A percentile compares a stretch with the other conserved stretches of the same genome.
Conservation (phyloP, 1,140 invertebrate genomes). For the Drosophila kurseongensis region DNA sequence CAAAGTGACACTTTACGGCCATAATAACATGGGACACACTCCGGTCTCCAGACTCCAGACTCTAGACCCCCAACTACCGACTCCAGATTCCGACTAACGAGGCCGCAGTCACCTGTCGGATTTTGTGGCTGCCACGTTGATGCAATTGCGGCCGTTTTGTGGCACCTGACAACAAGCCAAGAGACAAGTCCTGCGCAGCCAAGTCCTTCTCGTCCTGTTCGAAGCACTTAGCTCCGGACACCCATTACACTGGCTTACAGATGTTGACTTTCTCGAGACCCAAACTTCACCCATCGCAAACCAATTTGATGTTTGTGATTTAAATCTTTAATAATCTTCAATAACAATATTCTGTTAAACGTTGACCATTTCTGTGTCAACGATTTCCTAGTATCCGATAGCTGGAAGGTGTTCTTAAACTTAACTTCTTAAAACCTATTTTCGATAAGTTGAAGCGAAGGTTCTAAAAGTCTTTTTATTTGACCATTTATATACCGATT, state of each 20-base stretch:
- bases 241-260: conserved; percentile 4
- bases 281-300: too few relatives aligned
- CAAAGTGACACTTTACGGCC: conserved; percentile 7
- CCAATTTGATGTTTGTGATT: too few relatives aligned
- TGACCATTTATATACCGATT: too few relatives aligned
- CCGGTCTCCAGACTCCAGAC: not conserved
- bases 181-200: not conserved
- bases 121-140: conserved; percentile 16
- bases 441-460: too few relatives aligned
- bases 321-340: too few relatives aligned
- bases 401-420: too few relatives aligned
- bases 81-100: not conserved
- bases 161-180: conserved; percentile 13
- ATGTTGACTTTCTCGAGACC: not conserved
- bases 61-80: not conserved
- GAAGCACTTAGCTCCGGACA: conserved; percentile 20
- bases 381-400: too few relatives aligned
- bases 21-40: conserved; percentile 1
- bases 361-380: too few relatives aligned
- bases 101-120: not conserved
- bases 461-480: too few relatives aligned
- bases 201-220: conserved; percentile 1
- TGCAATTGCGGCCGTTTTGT: conserved; percentile 32
- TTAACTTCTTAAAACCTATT: too few relatives aligned
- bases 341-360: too few relatives aligned